Conservation (phyloP, 2,797 vertebrate genomes). For the Podarcis siculus region DNA sequence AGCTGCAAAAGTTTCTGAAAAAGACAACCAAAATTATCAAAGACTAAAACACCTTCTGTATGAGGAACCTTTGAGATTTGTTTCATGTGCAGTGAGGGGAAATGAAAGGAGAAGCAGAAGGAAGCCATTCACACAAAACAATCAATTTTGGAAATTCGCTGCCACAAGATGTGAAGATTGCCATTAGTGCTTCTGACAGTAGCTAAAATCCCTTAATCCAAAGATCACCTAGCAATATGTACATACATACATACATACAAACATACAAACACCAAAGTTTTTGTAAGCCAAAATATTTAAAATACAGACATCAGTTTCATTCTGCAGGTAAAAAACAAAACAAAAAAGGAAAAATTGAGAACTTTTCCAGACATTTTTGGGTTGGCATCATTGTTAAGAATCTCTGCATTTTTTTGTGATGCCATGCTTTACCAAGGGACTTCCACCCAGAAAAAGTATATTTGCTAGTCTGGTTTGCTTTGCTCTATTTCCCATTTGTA, state of each 20-base stretch:
- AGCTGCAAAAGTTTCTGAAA: neutral
- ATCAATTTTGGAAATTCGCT: neutral
- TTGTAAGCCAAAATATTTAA: neutral
- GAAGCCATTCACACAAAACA: neutral
- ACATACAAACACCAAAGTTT: neutral
- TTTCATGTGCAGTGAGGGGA: neutral
- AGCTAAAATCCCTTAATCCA: neutral
- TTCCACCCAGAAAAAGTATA: too few relatives aligned
- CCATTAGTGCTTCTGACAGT: neutral
- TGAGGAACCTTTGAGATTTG: neutral
- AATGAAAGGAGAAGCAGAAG: neutral
- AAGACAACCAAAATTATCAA: neutral
- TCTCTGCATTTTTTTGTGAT: neutral
- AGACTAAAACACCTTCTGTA: neutral
- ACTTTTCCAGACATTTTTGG: neutral
- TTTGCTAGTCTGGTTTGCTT: neutral
- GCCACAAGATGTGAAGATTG: neutral
- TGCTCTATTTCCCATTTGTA: neutral
- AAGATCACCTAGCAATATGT: neutral
- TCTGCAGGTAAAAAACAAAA: neutral
- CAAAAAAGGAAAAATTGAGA: neutral
- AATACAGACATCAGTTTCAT: neutral
- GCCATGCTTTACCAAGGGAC: neutral
- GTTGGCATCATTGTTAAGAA: neutral
- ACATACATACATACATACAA: neutral